Percentiles rank a stretch among this genome's conserved stretches.
Conservation (phyloP, 2,113 vertebrate species). For the rat (Rattus norvegicus) region GRCr8 NC_086020.1:137384501-137385000, state of each 20-base stretch:
- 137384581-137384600: not conserved
- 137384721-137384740: slow-evolving; percentile 55
- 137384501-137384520: not conserved
- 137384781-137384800: slow-evolving; percentile 59
- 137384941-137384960: slow-evolving; percentile 23
- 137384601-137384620: slow-evolving; percentile 5
- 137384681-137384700: not conserved
- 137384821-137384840: slow-evolving; percentile 20
- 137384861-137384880: not conserved
- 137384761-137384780: slow-evolving; percentile 52
- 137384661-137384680: slow-evolving; percentile 35
- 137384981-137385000: not conserved
- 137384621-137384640: not conserved
- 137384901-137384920: slow-evolving; percentile 16
- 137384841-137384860: not conserved
- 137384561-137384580: not conserved
- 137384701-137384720: slow-evolving; percentile 57
- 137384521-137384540: not conserved
- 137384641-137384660: not conserved
- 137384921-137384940: not conserved
- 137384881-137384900: slow-evolving; percentile 22
- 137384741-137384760: slow-evolving; percentile 22
- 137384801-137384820: slow-evolving; percentile 26
- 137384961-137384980: slow-evolving; percentile 34
- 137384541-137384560: not conserved